Evolutionary conservation across 2,113 vertebrate genomes (phyloP).

Genomic region (Callithrix jacchus): DNA sequence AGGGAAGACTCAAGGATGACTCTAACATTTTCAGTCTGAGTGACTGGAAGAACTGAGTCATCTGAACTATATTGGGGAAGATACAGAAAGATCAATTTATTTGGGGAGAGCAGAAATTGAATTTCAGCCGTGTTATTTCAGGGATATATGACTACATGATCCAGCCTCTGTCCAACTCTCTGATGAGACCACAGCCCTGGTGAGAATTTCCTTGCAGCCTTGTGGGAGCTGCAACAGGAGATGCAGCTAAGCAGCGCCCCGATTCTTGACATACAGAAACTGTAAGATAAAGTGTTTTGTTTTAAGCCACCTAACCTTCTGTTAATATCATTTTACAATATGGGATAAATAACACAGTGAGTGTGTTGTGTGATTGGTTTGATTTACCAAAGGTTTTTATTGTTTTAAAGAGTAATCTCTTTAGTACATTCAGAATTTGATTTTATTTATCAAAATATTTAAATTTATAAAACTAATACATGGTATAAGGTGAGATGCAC

Average conservation of each 20-base stretch:
- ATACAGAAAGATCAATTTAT: not conserved
- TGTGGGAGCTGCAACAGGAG: not conserved
- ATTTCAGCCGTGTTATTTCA: not conserved
- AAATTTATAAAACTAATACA: not conserved
- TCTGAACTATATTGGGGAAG: not conserved
- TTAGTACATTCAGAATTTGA: not conserved
- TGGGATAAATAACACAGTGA: not conserved
- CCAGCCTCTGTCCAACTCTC: not conserved
- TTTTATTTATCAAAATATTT: constrained; percentile 25
- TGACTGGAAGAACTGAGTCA: not conserved
- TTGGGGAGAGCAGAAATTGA: not conserved
- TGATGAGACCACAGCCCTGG: not conserved
- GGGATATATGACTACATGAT: not conserved
- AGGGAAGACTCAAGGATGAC: not conserved
- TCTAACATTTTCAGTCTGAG: not conserved
- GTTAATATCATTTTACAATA: not conserved
- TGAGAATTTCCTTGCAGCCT: not conserved
- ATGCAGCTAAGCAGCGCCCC: not conserved
- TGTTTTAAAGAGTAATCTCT: not conserved
- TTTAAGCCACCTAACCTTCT: not conserved
- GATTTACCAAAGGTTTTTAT: not conserved
- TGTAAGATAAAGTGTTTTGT: not conserved
- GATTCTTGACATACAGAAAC: not conserved
- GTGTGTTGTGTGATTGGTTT: not conserved
- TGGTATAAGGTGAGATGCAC: not conserved